A percentile compares a stretch with the other conserved stretches of the same genome.
These are phyloP conservation scores for Aptenodytes forsteri DNA, from an alignment of 2,113 vertebrate genomes.

Conservation along the genomic window DNA sequence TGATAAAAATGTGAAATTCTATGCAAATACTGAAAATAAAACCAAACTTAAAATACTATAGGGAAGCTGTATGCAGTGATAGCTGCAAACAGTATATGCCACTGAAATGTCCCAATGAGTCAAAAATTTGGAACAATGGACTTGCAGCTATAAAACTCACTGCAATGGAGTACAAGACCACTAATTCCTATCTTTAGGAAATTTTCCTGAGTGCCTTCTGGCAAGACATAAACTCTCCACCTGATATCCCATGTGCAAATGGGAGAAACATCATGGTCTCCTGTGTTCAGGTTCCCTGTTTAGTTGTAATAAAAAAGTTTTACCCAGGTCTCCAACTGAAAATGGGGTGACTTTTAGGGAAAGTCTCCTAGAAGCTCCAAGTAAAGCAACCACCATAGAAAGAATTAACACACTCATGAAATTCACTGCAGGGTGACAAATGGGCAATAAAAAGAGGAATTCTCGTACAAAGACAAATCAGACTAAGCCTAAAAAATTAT, in stretches of 20 bases:
- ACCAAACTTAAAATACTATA: background rate
- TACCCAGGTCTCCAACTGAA: background rate
- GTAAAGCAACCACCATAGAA: background rate
- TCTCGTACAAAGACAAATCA: background rate
- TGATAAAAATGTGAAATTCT: background rate
- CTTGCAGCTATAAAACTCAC: background rate
- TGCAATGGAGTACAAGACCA: background rate
- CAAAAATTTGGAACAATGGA: background rate
- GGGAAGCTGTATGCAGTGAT: background rate
- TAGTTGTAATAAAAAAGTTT: background rate
- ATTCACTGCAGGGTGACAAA: background rate
- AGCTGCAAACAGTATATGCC: background rate
- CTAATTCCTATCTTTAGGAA: background rate
- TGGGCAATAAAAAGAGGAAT: background rate
- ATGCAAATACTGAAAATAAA: background rate
- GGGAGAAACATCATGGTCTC: background rate
- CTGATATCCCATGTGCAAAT: background rate
- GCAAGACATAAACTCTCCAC: background rate
- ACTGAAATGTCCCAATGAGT: background rate
- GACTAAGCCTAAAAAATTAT: background rate
- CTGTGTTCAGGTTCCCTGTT: background rate
- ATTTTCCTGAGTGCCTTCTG: background rate
- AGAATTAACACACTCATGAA: background rate
- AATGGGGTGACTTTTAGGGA: background rate
- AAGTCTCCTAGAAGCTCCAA: background rate